Conservation (phyloP, 2,888 invertebrate genomes). For the Malachius bipustulatus region DNA sequence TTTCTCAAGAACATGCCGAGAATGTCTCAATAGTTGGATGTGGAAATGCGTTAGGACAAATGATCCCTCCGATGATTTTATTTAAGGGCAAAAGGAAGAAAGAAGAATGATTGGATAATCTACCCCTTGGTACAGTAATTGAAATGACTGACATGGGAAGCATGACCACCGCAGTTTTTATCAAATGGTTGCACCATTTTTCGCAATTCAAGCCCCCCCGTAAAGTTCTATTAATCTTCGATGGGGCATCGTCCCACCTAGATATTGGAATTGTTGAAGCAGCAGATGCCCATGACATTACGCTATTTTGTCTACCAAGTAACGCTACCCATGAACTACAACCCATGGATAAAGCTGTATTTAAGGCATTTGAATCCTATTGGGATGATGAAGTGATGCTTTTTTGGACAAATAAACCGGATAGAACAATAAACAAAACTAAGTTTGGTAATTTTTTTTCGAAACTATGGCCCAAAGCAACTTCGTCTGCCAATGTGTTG, state of each 20-base stretch:
- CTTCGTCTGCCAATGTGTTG: too few species aligned
- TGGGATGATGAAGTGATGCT: slow-evolving; percentile 28
- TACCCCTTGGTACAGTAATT: slow-evolving; percentile 20
- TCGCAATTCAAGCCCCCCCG: slow-evolving; percentile 20
- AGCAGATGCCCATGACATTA: slow-evolving; percentile 23
- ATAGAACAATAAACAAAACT: slow-evolving; percentile 23
- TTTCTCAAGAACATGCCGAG: slow-evolving; percentile 27
- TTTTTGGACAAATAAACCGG: slow-evolving; percentile 23
- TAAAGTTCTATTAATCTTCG: slow-evolving; percentile 22
- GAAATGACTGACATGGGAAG: slow-evolving; percentile 22
- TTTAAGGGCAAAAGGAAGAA: slow-evolving; percentile 24
- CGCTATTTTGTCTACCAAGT: slow-evolving; percentile 28
- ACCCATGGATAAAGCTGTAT: slow-evolving; percentile 28
- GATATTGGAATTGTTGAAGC: slow-evolving; percentile 25
- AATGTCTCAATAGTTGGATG: slow-evolving; percentile 27
- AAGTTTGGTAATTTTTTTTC: slow-evolving; percentile 22
- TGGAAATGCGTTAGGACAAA: slow-evolving; percentile 25
- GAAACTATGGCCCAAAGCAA: slow-evolving; percentile 22
- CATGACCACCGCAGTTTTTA: slow-evolving; percentile 22
- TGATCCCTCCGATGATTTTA: slow-evolving; percentile 26
- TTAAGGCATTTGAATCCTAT: slow-evolving; percentile 25
- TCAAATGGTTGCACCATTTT: slow-evolving; percentile 22
- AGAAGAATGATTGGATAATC: slow-evolving; percentile 18
- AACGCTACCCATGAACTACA: slow-evolving; percentile 31
- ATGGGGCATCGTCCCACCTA: slow-evolving; percentile 25